Base-by-base conservation (phyloP, 2,113 vertebrate genomes). In the Sinocyclocheilus anophthalmus region DNA sequence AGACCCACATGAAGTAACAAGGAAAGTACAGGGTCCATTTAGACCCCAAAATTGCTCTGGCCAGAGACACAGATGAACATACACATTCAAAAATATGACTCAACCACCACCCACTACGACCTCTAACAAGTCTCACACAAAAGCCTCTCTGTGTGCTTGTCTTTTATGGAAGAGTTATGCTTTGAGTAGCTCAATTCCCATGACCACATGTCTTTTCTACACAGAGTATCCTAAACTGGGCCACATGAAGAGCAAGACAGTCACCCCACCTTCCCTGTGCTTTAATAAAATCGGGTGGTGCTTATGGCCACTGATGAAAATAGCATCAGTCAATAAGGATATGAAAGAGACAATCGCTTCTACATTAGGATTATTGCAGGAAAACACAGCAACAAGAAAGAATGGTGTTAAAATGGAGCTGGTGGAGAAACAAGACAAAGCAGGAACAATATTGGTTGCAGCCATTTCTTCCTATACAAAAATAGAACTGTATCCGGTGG, bases 191-290 rank as follows among this genome's bases (percentile, higher is more conserved):
- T 55, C 20, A 45, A 78, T 30, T 75, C 30, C 77, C 85, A 73
- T 83, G 63, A 88, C 61, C 87, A 85, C 70, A 86, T n/a, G 4
- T 84, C 76, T 69, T 7, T 69, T 57, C 83, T 55, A 37, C 55
- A 57, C 20, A 42, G 50, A 30, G 22, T 48, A 20, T 67, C 48
- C 42, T 33, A 77, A 67, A 87, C 13, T 5, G 57, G 9, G 42
- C 79, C 9, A 33, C 80, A 26, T 78, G 75, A 63, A 73, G 24
- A 30, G n/a, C 48, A 67, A 48, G 61, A 18, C 37, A 16, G 76
- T 65, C 59, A 2, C 14, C 3, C 20, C 78, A 45, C 61, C 53
- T 63, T 63, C 78, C 12, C 18, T 78, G 26, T 12, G 50, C 18
- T 18, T 24, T 24, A 45, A n/a, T 57, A 42, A 76, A 76, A 14